Conservation (phyloP, 2,797 vertebrate species). For the Acanthis flammea region DNA sequence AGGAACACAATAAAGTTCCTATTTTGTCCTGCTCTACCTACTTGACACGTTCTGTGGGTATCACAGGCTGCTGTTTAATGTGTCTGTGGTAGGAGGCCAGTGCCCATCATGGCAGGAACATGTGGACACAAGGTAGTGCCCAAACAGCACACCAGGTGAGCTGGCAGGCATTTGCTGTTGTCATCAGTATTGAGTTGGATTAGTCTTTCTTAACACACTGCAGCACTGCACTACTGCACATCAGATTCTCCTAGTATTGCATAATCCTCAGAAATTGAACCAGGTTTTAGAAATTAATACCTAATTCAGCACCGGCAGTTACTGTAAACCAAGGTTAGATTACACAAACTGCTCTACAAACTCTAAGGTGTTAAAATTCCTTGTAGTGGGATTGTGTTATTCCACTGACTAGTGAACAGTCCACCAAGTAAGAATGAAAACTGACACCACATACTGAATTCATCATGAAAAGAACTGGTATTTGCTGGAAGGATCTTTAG, state of each 20-base stretch:
- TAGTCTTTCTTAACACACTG: background rate
- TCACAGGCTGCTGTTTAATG: background rate
- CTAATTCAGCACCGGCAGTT: background rate
- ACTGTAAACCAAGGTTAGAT: background rate
- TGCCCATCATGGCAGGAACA: background rate
- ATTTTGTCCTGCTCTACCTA: background rate
- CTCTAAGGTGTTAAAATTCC: background rate
- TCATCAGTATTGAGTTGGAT: background rate
- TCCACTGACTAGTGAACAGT: background rate
- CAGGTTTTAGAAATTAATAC: background rate
- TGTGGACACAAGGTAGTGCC: rapidly evolving
- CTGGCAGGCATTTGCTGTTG: background rate
- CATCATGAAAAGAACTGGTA: background rate
- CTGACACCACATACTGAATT: background rate
- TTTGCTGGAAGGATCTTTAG: constrained; percentile 13
- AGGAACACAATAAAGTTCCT: background rate
- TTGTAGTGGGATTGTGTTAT: background rate
- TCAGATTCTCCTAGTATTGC: background rate
- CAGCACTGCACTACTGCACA: constrained; percentile 4
- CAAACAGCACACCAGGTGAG: background rate
- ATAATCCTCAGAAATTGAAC: background rate
- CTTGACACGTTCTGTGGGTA: rapidly evolving
- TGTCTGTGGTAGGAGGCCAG: background rate
- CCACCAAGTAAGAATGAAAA: constrained; percentile 14
- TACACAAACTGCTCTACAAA: background rate